Conservation (phyloP, 2,113 vertebrate species). For the Hucho hucho region DNA sequence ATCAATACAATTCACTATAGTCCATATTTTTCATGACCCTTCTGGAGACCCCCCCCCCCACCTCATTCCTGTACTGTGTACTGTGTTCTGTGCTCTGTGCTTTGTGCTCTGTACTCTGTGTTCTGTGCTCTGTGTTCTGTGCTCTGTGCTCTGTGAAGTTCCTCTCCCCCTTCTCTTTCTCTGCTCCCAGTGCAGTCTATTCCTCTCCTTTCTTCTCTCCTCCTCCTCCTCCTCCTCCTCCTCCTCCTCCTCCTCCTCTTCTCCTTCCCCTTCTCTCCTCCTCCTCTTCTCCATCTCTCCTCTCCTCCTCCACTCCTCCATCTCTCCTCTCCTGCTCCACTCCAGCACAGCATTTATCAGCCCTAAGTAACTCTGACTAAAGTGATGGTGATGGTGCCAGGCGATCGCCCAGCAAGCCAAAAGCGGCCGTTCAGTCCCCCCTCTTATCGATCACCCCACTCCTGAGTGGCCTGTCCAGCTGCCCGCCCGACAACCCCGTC, state of each 20-base stretch:
- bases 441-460: conserved; percentile 7
- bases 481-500: conserved; percentile 54
- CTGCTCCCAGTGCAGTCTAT: neutral
- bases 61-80: too few relatives aligned
- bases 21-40: too few relatives aligned
- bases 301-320: too few relatives aligned
- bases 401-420: conserved; percentile 8
- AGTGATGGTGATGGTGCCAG: conserved; percentile 11
- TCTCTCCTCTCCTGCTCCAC: too few relatives aligned
- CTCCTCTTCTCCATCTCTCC: too few relatives aligned
- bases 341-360: conserved; percentile 1
- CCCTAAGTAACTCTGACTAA: conserved; percentile 34
- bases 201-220: conserved; percentile 35
- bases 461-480: conserved; percentile 51
- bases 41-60: too few relatives aligned
- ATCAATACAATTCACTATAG: too few relatives aligned
- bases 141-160: too few relatives aligned
- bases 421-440: neutral
- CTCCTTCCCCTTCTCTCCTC: neutral
- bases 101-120: too few relatives aligned
- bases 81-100: too few relatives aligned
- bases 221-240: neutral
- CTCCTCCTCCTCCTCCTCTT: too few relatives aligned
- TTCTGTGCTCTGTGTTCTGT: too few relatives aligned
- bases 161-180: neutral